Evolutionary conservation across 2,797 vertebrate species (phyloP).

Genomic region (Spinus olivaceus): DNA sequence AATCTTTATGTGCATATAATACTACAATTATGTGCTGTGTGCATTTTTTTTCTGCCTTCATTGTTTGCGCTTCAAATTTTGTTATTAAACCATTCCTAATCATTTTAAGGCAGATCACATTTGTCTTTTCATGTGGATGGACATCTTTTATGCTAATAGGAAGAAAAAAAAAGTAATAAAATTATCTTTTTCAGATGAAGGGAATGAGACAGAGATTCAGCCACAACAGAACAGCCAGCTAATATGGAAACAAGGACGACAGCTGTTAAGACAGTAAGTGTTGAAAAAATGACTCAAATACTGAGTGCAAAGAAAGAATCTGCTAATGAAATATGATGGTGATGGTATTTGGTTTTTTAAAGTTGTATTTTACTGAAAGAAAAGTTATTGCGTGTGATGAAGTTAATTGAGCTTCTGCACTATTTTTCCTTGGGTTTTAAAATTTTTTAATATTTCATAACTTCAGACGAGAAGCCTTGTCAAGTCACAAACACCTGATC

Average conservation of each 20-base stretch:
- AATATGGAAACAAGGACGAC: conserved; percentile 97
- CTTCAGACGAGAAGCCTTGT: background rate
- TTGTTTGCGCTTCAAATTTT: background rate
- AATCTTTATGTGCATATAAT: background rate
- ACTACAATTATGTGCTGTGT: background rate
- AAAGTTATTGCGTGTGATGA: background rate
- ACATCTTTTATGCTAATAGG: background rate
- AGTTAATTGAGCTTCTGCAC: background rate
- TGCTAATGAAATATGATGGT: background rate
- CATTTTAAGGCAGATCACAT: background rate
- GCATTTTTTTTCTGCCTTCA: background rate
- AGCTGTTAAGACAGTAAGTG: conserved; percentile 96
- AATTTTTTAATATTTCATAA: background rate
- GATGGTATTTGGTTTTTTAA: background rate
- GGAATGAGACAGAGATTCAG: conserved; percentile 91
- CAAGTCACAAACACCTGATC: background rate
- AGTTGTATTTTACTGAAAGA: background rate
- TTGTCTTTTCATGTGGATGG: background rate
- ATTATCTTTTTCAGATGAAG: conserved; percentile 86
- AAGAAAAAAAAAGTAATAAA: conserved; percentile 18
- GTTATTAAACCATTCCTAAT: background rate
- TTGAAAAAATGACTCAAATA: background rate
- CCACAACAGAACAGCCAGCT: conserved; percentile 93
- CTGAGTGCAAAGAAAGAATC: background rate
- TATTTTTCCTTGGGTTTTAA: background rate